phyloP scores from a whole-genome alignment of 2,888 invertebrate species.

The Clunio marinus region DNA sequence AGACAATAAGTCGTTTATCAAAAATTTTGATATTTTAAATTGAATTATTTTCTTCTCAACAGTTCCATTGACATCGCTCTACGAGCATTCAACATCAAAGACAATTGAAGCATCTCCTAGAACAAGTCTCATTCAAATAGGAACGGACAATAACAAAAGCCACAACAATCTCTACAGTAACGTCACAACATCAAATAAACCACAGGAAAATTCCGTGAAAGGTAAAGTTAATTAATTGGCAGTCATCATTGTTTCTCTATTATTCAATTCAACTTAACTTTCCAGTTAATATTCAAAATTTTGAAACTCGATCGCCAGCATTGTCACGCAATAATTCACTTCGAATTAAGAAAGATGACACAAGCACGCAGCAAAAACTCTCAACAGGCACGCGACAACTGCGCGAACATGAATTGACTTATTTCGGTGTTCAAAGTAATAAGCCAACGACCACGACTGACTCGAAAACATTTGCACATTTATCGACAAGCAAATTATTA shows the following conservation, averaged over 20 bases:
- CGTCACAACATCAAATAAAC: not conserved
- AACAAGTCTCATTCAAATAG: slow-evolving; percentile 29
- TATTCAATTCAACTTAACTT: not conserved
- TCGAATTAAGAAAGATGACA: slow-evolving; percentile 21
- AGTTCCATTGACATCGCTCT: slow-evolving; percentile 19
- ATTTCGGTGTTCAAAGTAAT: slow-evolving; percentile 53
- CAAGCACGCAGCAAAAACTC: slow-evolving; percentile 42
- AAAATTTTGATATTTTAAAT: not conserved
- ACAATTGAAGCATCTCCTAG: slow-evolving; percentile 23
- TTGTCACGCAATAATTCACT: slow-evolving; percentile 34
- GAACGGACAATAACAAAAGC: slow-evolving; percentile 12
- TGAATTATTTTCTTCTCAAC: slow-evolving; percentile 1
- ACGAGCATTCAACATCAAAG: slow-evolving; percentile 6
- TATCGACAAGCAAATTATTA: slow-evolving; percentile 21
- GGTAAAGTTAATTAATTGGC: not conserved
- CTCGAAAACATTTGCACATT: slow-evolving; percentile 21
- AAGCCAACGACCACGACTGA: slow-evolving; percentile 7
- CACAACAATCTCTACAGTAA: slow-evolving; percentile 14
- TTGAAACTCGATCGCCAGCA: slow-evolving; percentile 25
- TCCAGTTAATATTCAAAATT: slow-evolving; percentile 28
- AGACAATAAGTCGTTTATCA: not conserved
- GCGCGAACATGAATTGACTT: slow-evolving; percentile 58
- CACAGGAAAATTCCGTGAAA: slow-evolving; percentile 34
- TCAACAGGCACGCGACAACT: slow-evolving; percentile 53
- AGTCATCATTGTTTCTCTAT: not conserved